Evolutionary conservation across 2,888 invertebrate genomes (phyloP).

Genomic region (Tipula lateralis): DNA sequence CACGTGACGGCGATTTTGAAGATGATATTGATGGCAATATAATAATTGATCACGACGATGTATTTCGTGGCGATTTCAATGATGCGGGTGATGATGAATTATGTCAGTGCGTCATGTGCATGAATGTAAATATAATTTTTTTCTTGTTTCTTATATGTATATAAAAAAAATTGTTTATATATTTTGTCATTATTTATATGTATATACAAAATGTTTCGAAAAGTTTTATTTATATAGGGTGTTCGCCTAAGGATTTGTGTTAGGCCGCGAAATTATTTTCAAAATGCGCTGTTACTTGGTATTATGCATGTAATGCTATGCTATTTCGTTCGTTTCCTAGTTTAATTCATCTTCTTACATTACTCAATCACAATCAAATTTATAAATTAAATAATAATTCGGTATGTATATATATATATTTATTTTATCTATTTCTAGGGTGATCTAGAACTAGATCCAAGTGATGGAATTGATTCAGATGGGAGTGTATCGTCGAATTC

Average conservation of each 20-base stretch:
- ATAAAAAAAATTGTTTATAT: constrained; percentile 28
- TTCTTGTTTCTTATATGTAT: constrained; percentile 32
- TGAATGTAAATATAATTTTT: constrained; percentile 42
- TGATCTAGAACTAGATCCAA: constrained; percentile 63
- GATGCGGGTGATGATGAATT: constrained; percentile 54
- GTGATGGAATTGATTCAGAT: constrained; percentile 55
- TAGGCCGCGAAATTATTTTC: background rate
- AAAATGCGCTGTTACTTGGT: background rate
- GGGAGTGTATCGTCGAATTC: constrained; percentile 53
- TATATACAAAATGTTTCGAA: background rate
- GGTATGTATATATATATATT: constrained; percentile 30
- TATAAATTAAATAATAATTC: background rate
- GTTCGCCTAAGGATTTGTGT: background rate
- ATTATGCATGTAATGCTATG: background rate
- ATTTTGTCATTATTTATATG: constrained; percentile 1
- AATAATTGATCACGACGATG: constrained; percentile 32
- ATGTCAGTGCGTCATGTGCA: constrained; percentile 73
- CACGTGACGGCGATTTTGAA: constrained; percentile 19
- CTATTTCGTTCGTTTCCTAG: background rate
- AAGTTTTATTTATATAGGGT: background rate
- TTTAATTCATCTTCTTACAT: background rate
- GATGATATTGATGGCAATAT: background rate
- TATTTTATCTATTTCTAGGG: constrained; percentile 52
- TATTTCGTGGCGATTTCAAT: constrained; percentile 25
- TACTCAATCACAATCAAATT: background rate